Conservation (phyloP, 2,797 vertebrate species). For the Leptodactylus fallax region DNA sequence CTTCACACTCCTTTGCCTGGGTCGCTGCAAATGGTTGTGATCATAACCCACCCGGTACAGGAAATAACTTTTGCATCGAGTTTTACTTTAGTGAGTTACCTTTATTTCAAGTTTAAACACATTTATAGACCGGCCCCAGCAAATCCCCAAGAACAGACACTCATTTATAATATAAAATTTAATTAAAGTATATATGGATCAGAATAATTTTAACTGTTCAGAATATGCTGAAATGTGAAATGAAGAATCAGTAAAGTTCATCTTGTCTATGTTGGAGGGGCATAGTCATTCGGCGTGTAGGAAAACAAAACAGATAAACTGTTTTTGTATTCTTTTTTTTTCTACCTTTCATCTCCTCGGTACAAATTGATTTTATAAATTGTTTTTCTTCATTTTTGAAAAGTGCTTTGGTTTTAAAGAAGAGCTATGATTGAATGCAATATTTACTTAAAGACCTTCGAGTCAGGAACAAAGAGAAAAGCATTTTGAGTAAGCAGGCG, state of each 20-base stretch:
- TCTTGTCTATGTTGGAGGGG: conserved; percentile 25
- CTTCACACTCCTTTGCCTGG: no score
- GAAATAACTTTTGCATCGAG: no score
- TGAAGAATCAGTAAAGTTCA: conserved; percentile 5
- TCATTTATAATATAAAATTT: neutral
- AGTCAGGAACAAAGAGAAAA: conserved; percentile 4
- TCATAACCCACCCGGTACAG: no score
- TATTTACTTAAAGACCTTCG: conserved; percentile 46
- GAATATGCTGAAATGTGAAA: neutral
- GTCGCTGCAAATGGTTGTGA: no score
- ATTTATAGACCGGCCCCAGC: neutral
- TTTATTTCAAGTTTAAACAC: neutral
- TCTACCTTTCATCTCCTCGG: conserved; percentile 45
- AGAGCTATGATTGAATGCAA: conserved; percentile 47
- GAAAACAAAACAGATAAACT: conserved; percentile 52
- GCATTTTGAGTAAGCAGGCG: neutral
- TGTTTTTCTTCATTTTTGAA: conserved; percentile 57
- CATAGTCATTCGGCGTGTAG: conserved; percentile 42
- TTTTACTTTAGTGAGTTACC: no score
- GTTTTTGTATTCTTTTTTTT: conserved; percentile 30
- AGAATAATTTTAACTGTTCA: neutral
- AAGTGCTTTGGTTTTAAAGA: conserved; percentile 39
- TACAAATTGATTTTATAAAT: conserved; percentile 59
- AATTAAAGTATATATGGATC: conserved; percentile 10
- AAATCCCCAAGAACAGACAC: neutral